phyloP scores from a whole-genome alignment of 1,140 invertebrate genomes.

The Branchinecta lindahli region DNA sequence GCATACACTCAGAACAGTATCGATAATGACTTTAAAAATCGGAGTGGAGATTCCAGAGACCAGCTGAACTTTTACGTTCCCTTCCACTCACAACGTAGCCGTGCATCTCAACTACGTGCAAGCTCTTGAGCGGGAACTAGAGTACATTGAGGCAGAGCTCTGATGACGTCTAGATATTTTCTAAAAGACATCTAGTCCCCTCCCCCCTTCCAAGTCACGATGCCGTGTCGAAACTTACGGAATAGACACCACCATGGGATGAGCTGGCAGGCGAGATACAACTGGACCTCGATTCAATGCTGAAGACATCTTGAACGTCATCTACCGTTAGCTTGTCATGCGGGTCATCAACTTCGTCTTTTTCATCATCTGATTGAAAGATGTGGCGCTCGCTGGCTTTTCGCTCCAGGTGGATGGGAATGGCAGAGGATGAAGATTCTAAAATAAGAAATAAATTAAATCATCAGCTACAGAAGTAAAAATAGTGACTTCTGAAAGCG shows the following conservation, averaged over 20 bases:
- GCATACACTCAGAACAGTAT: too few species aligned
- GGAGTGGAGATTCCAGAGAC: too few species aligned
- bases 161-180: too few species aligned
- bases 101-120: too few species aligned
- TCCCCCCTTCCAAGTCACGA: too few species aligned
- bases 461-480: conserved; percentile 13
- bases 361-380: conserved; percentile 12
- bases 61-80: too few species aligned
- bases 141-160: too few species aligned
- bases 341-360: conserved; percentile 2
- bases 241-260: conserved; percentile 67
- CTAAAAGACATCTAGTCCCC: too few species aligned
- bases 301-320: conserved; percentile 26
- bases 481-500: conserved; percentile 20
- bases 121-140: too few species aligned
- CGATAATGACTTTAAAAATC: too few species aligned
- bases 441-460: background rate
- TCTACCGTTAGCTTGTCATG: conserved; percentile 23
- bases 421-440: conserved; percentile 5
- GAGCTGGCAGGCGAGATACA: conserved; percentile 61
- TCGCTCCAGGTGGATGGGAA: background rate
- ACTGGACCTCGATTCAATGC: conserved; percentile 36
- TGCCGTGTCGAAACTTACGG: conserved; percentile 39
- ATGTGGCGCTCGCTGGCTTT: background rate
- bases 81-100: too few species aligned